Conservation (phyloP, 1,140 invertebrate genomes). For the Saccostrea glomerata region DNA sequence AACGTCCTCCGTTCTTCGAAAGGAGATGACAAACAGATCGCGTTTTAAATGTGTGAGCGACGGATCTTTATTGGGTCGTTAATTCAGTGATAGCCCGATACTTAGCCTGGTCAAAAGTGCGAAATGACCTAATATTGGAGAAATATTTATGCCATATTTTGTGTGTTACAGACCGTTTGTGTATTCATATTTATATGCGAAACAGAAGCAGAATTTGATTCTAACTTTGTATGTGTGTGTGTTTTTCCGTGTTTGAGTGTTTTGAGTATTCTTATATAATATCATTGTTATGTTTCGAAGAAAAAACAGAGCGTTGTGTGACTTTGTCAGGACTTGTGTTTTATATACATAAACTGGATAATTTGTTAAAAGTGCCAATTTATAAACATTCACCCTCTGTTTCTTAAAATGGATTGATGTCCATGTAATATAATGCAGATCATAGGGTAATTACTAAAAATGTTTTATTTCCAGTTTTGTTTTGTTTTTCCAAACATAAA, state of each 20-base stretch:
- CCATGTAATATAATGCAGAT: background rate
- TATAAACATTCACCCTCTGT: slow-evolving; percentile 20
- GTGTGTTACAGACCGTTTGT: slow-evolving; percentile 23
- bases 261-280: background rate
- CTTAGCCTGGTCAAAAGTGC: slow-evolving; percentile 26
- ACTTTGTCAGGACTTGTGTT: background rate
- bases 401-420: background rate
- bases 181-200: slow-evolving; percentile 36
- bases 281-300: background rate
- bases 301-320: background rate
- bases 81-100: background rate
- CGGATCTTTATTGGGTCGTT: slow-evolving; percentile 8
- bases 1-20: background rate
- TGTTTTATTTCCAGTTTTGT: slow-evolving; percentile 25
- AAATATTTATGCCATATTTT: slow-evolving; percentile 33
- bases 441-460: slow-evolving; percentile 17
- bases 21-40: slow-evolving; percentile 2
- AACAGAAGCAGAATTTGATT: slow-evolving; percentile 31
- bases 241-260: slow-evolving; percentile 23
- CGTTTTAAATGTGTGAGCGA: background rate
- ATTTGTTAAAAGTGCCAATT: slow-evolving; percentile 37
- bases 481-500: background rate
- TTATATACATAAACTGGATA: slow-evolving; percentile 20
- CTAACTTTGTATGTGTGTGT: slow-evolving; percentile 28
- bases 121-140: slow-evolving; percentile 28